Conservation (phyloP, 2,888 invertebrate species). For the Drosophila histrio region DNA sequence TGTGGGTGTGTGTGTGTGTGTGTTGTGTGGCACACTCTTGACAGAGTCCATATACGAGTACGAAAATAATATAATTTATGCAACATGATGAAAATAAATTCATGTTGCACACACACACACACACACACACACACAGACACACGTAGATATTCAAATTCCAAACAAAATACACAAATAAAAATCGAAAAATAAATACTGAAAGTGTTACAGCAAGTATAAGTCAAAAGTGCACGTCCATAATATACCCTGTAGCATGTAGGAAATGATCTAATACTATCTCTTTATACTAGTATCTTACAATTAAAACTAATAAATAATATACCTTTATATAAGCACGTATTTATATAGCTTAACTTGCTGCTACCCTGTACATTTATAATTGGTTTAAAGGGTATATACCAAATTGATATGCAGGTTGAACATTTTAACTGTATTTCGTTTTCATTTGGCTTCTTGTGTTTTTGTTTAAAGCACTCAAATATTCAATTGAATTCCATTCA, state of each 20-base stretch:
- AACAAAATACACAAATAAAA: slow-evolving; percentile 6
- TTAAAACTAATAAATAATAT: too few relatives aligned
- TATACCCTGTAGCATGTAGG: neutral
- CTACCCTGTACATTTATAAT: neutral
- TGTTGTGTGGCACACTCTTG: neutral
- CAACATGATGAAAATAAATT: slow-evolving; percentile 47
- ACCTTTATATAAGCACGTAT: too few relatives aligned
- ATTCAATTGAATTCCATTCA: neutral
- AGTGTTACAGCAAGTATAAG: neutral
- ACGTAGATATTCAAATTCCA: slow-evolving; percentile 21
- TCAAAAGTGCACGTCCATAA: neutral
- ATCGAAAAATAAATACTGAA: slow-evolving; percentile 12
- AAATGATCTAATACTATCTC: too few relatives aligned
- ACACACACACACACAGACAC: neutral
- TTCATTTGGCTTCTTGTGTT: neutral
- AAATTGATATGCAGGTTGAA: neutral
- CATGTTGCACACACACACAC: slow-evolving; percentile 6
- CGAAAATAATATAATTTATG: slow-evolving; percentile 37
- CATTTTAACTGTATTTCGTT: neutral
- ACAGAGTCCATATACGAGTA: neutral
- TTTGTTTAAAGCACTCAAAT: neutral
- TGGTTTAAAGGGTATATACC: slow-evolving; percentile 2
- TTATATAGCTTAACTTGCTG: neutral
- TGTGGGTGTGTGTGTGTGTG: neutral
- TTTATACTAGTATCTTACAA: too few relatives aligned